Evolutionary conservation across 2,797 vertebrate genomes (phyloP), one percentile per base, ranked within the genome.

Genomic region (Potorous gilbertii): DNA sequence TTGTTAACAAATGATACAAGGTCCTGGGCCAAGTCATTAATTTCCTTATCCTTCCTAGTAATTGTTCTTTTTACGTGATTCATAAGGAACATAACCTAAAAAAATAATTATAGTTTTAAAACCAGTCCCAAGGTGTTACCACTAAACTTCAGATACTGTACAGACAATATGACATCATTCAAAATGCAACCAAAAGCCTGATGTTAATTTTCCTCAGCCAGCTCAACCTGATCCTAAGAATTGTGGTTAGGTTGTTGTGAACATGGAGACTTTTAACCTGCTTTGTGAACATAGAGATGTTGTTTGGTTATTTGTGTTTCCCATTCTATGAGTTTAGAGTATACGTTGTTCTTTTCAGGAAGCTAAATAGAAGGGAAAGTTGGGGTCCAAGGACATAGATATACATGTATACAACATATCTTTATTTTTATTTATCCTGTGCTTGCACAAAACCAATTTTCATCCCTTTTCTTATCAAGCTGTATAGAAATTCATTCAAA

Each of bases 101-200:
- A 95, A 93, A 97, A 96, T 97, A 97, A 8, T 97, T 97, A 98
- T 95, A 96, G 97, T 93, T 95, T 97, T 93, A 66, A 93, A 97
- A 98, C 97, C 1, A 94, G 95, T 97, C 96, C 93, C 95, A 95
- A 95, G 95, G 92, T 97, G 95, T 97, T 97, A 96, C 97, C 97
- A 97, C 96, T 96, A 96, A 97, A 97, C 13, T 96, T 95, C 95
- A 96, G 97, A 97, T 93, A 97, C 96, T 90, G 89, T 96, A 94
- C 62, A 94, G 93, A 55, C 52, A 90, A 56, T 93, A 96, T 95
- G 59, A 81, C 55, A 31, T 94, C 92, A 92, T 81, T 91, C 87
- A 62, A 93, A 95, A 59, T 27, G 12, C 31, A 57, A 66, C 93
- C 90, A 14, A 0, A 40, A 93, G 91, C 92, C 59, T 92, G 31